Base-by-base conservation (phyloP, 2,113 vertebrate genomes). In the Atherinomorus stipes region DNA sequence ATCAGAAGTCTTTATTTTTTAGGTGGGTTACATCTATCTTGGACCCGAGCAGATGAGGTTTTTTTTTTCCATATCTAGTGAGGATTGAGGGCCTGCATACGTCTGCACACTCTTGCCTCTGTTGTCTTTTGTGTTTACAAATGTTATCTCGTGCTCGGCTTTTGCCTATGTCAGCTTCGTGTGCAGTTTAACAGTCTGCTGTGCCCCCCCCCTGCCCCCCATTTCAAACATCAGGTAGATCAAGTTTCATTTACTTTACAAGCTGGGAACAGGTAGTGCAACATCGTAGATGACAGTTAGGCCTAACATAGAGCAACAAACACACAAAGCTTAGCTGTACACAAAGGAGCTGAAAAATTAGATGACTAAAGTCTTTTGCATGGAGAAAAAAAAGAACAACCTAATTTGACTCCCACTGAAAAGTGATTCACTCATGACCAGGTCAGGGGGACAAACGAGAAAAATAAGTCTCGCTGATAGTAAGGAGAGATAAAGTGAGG, bases 211-310 rank as follows among this genome's bases (percentile, higher is more conserved):
- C 15, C 4, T 15, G 12, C 16, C 51, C 50, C n/a, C 12, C 26
- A 22, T n/a, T 23, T 75, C 69, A 79, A 75, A 77, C 56, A 13
- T 25, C 69, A 56, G 64, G 53, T 13, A 53, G 86, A 65, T 89
- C 82, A 0, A 53, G 71, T 91, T 91, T 68, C 80, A 75, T 78
- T 70, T 64, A 56, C 62, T 40, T 69, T 83, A 52, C 73, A 71
- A 34, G 28, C 50, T n/a, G 38, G 74, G 69, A 90, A 89, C 90
- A 76, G 89, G 89, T 90, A 80, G 62, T 50, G 57, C 80, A 71
- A 71, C 81, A 78, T 79, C 54, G 47, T 38, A 68, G 49, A 13
- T 40, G 79, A 69, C 69, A 23, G 79, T 74, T 85, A 42, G 68
- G 42, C 54, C n/a, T 3, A 34, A 63, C 16, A 65, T 11, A 37